Conservation (phyloP, 2,113 vertebrate genomes). For the Pelusios castaneus region DNA sequence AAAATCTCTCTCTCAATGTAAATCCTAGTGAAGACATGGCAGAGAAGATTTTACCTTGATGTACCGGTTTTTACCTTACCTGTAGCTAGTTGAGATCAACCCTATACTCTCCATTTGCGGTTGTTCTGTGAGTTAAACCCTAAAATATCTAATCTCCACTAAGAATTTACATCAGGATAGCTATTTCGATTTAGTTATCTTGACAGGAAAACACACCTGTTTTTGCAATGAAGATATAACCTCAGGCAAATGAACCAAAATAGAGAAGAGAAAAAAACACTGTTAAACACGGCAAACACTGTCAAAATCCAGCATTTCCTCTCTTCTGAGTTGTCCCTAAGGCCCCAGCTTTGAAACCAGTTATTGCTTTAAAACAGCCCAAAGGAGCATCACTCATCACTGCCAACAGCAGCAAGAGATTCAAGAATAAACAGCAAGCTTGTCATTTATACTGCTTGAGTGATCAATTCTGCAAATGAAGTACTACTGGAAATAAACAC, state of each 20-base stretch:
- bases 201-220: neutral
- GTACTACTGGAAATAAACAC: neutral
- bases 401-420: neutral
- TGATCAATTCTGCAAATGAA: neutral
- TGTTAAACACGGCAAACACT: neutral
- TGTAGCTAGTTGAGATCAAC: neutral
- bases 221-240: neutral
- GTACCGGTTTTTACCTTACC: neutral
- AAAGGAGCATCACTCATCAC: neutral
- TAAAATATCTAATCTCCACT: fast-evolving
- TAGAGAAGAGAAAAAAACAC: neutral
- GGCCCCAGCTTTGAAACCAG: neutral
- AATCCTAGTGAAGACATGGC: neutral
- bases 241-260: neutral
- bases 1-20: neutral
- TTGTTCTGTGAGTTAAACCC: neutral
- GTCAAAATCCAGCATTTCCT: neutral
- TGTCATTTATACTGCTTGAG: neutral
- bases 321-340: neutral
- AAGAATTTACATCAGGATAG: neutral
- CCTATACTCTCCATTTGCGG: neutral
- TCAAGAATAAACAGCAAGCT: neutral
- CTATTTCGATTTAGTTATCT: neutral
- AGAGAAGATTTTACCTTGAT: neutral
- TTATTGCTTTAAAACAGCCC: neutral